phyloP scores from a whole-genome alignment of 2,888 invertebrate genomes.

The Homarus gammarus region DNA sequence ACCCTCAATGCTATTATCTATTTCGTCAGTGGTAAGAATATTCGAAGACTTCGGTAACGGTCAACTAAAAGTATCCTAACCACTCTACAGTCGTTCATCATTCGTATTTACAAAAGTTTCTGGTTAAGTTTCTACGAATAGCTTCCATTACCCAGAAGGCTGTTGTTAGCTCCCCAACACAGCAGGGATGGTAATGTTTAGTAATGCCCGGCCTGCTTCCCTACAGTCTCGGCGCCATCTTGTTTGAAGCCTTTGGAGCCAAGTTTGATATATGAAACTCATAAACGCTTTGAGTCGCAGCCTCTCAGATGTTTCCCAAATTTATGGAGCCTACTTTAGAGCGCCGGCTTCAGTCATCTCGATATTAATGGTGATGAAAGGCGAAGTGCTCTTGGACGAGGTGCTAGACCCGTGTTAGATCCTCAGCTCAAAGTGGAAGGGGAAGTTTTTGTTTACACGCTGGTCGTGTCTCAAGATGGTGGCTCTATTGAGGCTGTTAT shows the following conservation, averaged over 20 bases:
- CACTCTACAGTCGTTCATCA: no score
- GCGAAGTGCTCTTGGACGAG: conserved; percentile 26
- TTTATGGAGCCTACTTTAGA: conserved; percentile 52
- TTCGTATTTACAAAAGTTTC: no score
- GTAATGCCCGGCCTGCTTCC: not conserved
- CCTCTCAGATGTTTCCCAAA: conserved; percentile 62
- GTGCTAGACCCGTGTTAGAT: conserved; percentile 24
- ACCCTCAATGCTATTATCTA: no score
- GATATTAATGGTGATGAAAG: conserved; percentile 63
- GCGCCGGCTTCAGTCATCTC: conserved; percentile 38
- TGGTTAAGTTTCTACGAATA: no score
- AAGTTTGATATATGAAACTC: conserved; percentile 68
- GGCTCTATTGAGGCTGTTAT: not conserved
- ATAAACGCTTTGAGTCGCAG: conserved; percentile 62
- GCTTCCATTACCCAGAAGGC: no score
- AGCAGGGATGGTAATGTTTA: no score
- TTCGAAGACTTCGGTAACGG: no score
- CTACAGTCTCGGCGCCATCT: conserved; percentile 56
- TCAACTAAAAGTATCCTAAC: no score
- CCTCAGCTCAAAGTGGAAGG: conserved; percentile 23
- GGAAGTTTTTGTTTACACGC: not conserved
- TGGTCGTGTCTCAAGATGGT: conserved; percentile 35
- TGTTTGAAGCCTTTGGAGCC: conserved; percentile 59
- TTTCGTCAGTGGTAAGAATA: no score
- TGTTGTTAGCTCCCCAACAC: no score